Evolutionary conservation across 2,113 vertebrate species (phyloP).

Genomic region (Balaeniceps rex): DNA sequence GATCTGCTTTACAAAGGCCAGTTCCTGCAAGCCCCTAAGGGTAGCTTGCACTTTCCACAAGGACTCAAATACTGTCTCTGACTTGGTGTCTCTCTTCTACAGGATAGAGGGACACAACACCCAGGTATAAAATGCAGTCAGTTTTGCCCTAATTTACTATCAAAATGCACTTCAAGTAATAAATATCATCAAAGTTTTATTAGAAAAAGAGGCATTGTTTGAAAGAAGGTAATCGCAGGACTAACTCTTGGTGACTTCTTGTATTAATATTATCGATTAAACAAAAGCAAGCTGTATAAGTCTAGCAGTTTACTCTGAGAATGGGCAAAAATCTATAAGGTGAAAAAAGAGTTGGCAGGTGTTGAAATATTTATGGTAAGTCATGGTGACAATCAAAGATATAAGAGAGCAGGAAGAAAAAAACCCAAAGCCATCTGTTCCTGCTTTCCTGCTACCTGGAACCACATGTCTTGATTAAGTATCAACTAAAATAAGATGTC

Average conservation of each 20-base stretch:
- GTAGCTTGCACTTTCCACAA: not conserved
- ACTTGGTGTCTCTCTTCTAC: not conserved
- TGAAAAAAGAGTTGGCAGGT: not conserved
- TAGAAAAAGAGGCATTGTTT: not conserved
- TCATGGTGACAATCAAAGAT: not conserved
- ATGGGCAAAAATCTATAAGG: not conserved
- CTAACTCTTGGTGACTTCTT: not conserved
- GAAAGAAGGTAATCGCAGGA: not conserved
- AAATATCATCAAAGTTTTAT: not conserved
- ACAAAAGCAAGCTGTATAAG: not conserved
- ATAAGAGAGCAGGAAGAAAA: not conserved
- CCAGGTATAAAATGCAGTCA: not conserved
- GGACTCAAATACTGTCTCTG: not conserved
- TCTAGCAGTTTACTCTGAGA: not conserved
- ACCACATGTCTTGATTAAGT: not conserved
- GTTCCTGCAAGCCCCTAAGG: not conserved
- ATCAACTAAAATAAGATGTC: conserved; percentile 2
- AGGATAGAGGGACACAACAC: not conserved
- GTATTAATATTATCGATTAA: not conserved
- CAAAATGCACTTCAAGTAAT: not conserved
- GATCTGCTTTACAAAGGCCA: not conserved
- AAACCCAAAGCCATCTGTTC: not conserved
- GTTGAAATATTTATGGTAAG: not conserved
- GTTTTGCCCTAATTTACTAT: not conserved
- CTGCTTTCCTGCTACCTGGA: not conserved